Percentiles rank a stretch among this genome's conserved stretches.
These are phyloP conservation scores for Gobionotothen gibberifrons DNA, from an alignment of 2,797 vertebrate genomes.

Conservation along the genomic window DNA sequence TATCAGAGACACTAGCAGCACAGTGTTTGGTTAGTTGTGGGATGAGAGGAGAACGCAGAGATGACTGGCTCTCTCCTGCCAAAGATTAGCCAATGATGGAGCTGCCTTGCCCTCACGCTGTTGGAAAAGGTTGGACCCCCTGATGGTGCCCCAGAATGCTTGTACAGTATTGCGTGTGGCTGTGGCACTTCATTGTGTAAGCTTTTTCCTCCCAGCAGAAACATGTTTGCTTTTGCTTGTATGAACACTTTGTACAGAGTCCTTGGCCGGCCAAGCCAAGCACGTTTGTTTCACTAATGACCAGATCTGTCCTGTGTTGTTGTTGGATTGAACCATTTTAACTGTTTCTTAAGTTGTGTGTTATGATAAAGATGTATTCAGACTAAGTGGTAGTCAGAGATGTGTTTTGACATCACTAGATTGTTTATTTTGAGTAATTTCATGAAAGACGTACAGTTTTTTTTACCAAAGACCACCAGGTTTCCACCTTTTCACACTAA, in stretches of 20 bases:
- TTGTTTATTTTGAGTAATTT: not conserved
- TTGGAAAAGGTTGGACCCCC: slow-evolving; percentile 67
- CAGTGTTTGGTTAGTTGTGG: slow-evolving; percentile 76
- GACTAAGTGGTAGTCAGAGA: not conserved
- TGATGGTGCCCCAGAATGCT: slow-evolving; percentile 75
- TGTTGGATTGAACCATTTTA: slow-evolving; percentile 22
- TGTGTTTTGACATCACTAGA: not conserved
- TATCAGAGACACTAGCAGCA: slow-evolving; percentile 62
- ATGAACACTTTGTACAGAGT: slow-evolving; percentile 83
- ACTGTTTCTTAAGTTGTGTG: not conserved
- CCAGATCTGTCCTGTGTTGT: slow-evolving; percentile 34
- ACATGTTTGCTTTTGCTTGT: slow-evolving; percentile 83
- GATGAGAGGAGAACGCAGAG: slow-evolving; percentile 64
- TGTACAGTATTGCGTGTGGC: slow-evolving; percentile 75
- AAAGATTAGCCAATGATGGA: slow-evolving; percentile 70
- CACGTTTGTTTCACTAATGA: slow-evolving; percentile 44
- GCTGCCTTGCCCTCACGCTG: slow-evolving; percentile 59
- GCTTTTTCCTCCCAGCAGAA: slow-evolving; percentile 71
- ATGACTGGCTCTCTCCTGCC: slow-evolving; percentile 67
- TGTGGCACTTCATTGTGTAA: slow-evolving; percentile 80
- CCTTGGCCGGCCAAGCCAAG: slow-evolving; percentile 66
- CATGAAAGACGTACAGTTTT: slow-evolving; percentile 28
- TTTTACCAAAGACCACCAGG: slow-evolving; percentile 16
- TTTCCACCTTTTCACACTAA: slow-evolving; percentile 61
- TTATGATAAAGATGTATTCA: not conserved